Conservation (phyloP, 2,797 vertebrate genomes). For the Pipistrellus pygmaeus region DNA sequence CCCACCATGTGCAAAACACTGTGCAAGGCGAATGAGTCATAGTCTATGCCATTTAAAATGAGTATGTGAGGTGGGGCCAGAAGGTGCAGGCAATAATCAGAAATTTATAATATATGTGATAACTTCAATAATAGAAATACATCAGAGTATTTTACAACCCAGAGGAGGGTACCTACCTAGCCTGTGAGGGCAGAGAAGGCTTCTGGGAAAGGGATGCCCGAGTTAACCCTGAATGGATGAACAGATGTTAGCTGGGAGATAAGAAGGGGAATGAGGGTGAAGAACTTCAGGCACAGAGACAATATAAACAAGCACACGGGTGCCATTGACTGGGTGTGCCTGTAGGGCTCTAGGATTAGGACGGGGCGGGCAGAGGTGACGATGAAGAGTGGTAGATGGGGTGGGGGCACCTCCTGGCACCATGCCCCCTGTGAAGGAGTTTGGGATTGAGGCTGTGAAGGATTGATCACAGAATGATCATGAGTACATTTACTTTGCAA, state of each 20-base stretch:
- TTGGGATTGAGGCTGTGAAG: not conserved
- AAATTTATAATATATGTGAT: not conserved
- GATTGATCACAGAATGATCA: not conserved
- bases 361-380: not conserved
- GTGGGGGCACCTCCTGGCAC: too few relatives aligned
- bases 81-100: not conserved
- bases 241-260: not conserved
- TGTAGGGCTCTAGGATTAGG: not conserved
- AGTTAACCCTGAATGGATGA: not conserved
- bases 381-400: not conserved
- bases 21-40: constrained; percentile 37
- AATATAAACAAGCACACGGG: not conserved
- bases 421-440: not conserved
- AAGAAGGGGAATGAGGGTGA: not conserved
- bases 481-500: constrained; percentile 42
- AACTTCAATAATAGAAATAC: not conserved
- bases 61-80: not conserved
- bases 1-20: not conserved
- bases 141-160: not conserved
- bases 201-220: not conserved
- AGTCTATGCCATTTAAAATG: not conserved
- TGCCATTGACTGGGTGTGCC: not conserved
- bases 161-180: not conserved
- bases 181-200: not conserved
- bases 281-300: not conserved